Percentiles rank a stretch among this genome's conserved stretches.
Conservation (phyloP, 2,797 vertebrate genomes). For the Gobionotothen gibberifrons region DNA sequence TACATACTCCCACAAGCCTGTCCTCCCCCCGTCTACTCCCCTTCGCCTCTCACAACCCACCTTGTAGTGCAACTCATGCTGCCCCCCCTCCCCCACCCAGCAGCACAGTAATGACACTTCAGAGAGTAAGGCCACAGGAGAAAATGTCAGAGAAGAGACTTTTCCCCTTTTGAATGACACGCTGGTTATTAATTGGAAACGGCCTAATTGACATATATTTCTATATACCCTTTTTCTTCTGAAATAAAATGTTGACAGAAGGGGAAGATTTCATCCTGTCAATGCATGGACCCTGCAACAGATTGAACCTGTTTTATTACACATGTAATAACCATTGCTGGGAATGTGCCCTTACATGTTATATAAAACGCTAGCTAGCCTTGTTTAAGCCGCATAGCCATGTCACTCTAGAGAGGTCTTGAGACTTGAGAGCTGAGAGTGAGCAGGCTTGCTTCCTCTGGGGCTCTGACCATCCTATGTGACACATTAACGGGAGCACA, state of each 20-base stretch:
- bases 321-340: slow-evolving; percentile 1
- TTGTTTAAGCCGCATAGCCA: neutral
- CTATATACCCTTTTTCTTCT: slow-evolving; percentile 14
- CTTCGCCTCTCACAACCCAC: slow-evolving; percentile 19
- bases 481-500: slow-evolving; percentile 48
- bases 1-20: slow-evolving; percentile 41
- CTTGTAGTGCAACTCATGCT: slow-evolving; percentile 23
- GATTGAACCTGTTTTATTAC: slow-evolving; percentile 18
- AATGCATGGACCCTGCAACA: slow-evolving; percentile 1
- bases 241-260: slow-evolving; percentile 27
- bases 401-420: neutral
- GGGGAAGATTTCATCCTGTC: slow-evolving; percentile 43
- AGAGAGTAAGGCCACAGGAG: slow-evolving; percentile 29
- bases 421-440: slow-evolving; percentile 29
- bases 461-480: slow-evolving; percentile 48
- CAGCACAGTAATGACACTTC: slow-evolving; percentile 51
- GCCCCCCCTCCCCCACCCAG: slow-evolving; percentile 17
- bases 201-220: slow-evolving; percentile 59
- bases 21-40: slow-evolving; percentile 49
- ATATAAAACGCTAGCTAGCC: neutral
- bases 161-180: slow-evolving; percentile 53
- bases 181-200: slow-evolving; percentile 69
- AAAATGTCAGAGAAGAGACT: slow-evolving; percentile 50
- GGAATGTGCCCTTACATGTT: neutral
- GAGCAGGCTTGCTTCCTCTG: slow-evolving; percentile 37